Evolutionary conservation across 2,113 vertebrate genomes (phyloP).

Genomic region (Pelecanus crispus): DNA sequence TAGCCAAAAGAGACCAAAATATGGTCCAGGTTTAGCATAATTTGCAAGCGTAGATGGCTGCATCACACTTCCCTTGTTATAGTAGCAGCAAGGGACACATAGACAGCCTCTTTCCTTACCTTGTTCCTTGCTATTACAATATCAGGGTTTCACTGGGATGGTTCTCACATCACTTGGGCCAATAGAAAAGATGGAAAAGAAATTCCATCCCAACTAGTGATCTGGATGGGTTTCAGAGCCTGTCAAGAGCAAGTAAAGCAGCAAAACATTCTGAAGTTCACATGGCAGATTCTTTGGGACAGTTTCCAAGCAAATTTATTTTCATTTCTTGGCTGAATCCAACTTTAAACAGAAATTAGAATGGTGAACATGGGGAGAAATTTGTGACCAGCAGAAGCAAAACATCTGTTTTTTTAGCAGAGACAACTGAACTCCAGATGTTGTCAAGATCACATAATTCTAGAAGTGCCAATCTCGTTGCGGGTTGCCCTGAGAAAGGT

Average conservation of each 20-base stretch:
- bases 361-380: background rate
- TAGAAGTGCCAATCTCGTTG: slow-evolving; percentile 29
- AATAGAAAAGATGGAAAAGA: background rate
- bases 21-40: background rate
- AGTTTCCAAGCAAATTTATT: slow-evolving; percentile 25
- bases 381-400: slow-evolving; percentile 28
- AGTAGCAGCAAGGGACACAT: background rate
- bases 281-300: background rate
- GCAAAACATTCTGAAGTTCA: background rate
- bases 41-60: background rate
- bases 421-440: slow-evolving; percentile 41
- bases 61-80: background rate
- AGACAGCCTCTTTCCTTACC: background rate
- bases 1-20: background rate
- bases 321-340: slow-evolving; percentile 5
- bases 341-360: slow-evolving; percentile 13
- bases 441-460: slow-evolving; percentile 34
- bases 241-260: background rate
- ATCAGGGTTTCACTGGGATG: background rate
- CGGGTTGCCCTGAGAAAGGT: slow-evolving; percentile 14
- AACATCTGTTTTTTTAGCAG: background rate
- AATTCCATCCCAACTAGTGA: background rate
- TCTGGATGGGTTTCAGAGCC: background rate
- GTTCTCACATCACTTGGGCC: background rate
- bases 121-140: background rate